Percentiles rank a stretch among this genome's conserved stretches.
Evolutionary conservation across 2,888 invertebrate species (phyloP).

Genomic region (Drosophila ezoana): DNA sequence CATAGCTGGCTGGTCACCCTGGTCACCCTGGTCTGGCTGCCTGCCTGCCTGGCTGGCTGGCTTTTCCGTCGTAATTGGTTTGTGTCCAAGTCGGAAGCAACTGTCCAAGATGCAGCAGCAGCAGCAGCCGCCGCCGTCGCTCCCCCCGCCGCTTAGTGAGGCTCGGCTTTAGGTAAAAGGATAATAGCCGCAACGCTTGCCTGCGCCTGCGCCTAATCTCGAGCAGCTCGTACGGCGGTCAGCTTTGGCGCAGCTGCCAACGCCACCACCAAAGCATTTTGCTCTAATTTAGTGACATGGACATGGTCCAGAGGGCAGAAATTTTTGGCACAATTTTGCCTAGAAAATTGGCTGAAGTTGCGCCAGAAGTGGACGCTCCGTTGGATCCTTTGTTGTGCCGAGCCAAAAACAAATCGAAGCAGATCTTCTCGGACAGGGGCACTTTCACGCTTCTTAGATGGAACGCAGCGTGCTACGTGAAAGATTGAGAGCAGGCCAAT

Average conservation of each 20-base stretch:
- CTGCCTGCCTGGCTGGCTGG: too few relatives aligned
- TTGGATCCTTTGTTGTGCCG: slow-evolving; percentile 60
- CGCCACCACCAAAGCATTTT: slow-evolving; percentile 32
- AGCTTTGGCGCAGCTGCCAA: slow-evolving; percentile 56
- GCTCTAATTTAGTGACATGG: slow-evolving; percentile 75
- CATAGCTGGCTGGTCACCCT: slow-evolving; percentile 65
- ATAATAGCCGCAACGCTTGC: slow-evolving; percentile 60
- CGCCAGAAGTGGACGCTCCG: slow-evolving; percentile 50
- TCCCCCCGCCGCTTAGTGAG: not conserved
- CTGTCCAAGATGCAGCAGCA: slow-evolving; percentile 33
- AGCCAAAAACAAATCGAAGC: slow-evolving; percentile 8
- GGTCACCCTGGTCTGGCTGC: slow-evolving; percentile 4
- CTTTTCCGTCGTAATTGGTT: slow-evolving; percentile 19
- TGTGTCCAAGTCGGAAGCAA: not conserved
- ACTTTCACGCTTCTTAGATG: slow-evolving; percentile 73
- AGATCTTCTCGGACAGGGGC: not conserved
- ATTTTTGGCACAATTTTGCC: slow-evolving; percentile 68
- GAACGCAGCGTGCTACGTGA: slow-evolving; percentile 62
- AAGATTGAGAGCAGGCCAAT: slow-evolving; percentile 71
- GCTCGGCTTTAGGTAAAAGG: slow-evolving; percentile 56
- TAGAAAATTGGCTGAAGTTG: not conserved
- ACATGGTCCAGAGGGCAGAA: slow-evolving; percentile 41
- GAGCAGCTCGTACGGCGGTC: slow-evolving; percentile 25
- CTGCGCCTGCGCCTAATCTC: slow-evolving; percentile 45
- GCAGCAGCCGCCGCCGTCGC: slow-evolving; percentile 3